Evolutionary conservation across 2,888 invertebrate genomes (phyloP), one percentile per base, ranked within the genome.

Genomic region (Volucella zonaria): DNA sequence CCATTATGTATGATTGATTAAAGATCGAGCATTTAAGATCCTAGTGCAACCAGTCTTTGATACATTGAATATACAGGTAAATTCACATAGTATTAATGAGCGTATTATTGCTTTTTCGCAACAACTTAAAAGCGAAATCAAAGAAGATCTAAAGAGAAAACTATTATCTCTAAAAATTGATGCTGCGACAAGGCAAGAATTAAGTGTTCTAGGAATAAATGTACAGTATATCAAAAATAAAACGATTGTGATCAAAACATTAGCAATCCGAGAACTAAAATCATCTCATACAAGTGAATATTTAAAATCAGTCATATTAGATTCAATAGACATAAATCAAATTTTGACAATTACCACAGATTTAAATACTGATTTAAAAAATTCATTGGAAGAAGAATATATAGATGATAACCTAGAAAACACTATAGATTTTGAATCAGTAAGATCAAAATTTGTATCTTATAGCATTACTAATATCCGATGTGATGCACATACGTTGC

Each of bases 131-230:
- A 10, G 9, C 8, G 76, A 80, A 71, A 79, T 80, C 45, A 61
- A 64, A 3, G 18, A 75, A 42, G 82, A 80, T 56, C 49, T 79
- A 4, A 77, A 82, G 15, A 77, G 80, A 31, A 86, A 80, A 54
- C 42, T 80, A 31, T 54, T 87, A 31, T 86, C 82, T 11, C 59
- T 87, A 23, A 87, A 87, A 77, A 80, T 86, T 58, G 80, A 87
- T 77, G 54, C 74, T 12, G 82, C 82, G 8, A 82, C 87, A 10
- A 74, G 59, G 52, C 73, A 75, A 40, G 64, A 75, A 49, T 54
- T 74, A 40, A 79, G 73, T 52, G 61, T 86, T 11, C 47, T 86
- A 1, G 68, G 79, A 23, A 74, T 87, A 18, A 85, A 87, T 73
- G 66, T 85, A 3, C 86, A 86, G 45, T 86, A 79, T 23, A 75